These are phyloP conservation scores for Hirtodrosophila cameraria DNA, from an alignment of 2,888 invertebrate species.

Conservation along the genomic window DNA sequence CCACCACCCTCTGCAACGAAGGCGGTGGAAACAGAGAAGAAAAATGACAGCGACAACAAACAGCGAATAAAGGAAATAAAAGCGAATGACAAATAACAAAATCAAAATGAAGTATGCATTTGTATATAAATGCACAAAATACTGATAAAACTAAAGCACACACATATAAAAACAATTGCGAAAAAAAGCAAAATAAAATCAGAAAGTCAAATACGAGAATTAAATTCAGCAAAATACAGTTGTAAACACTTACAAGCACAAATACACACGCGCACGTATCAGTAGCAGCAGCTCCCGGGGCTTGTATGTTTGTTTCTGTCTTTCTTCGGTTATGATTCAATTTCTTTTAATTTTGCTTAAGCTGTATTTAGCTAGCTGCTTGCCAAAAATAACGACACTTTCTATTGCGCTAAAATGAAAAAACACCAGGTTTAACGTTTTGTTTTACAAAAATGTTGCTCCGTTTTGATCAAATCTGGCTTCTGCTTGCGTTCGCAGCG, in stretches of 20 bases:
- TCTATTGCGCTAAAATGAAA: conserved; percentile 11
- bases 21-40: conserved; percentile 46
- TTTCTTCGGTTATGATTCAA: neutral
- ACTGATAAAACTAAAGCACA: neutral
- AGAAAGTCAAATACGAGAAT: conserved; percentile 3
- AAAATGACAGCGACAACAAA: conserved; percentile 64
- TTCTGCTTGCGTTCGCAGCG: conserved; percentile 46
- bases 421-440: conserved; percentile 12
- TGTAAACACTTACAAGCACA: conserved; percentile 50
- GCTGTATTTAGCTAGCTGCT: no score
- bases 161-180: neutral
- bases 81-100: conserved; percentile 70
- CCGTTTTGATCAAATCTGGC: conserved; percentile 54
- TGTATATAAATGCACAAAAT: conserved; percentile 25
- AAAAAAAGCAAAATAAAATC: conserved; percentile 5
- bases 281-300: conserved; percentile 3
- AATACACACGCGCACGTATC: conserved; percentile 40
- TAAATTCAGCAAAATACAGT: conserved; percentile 34
- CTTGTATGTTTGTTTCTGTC: neutral
- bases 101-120: conserved; percentile 66
- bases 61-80: conserved; percentile 74
- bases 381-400: conserved; percentile 29
- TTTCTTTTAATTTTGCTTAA: neutral
- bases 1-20: conserved; percentile 67
- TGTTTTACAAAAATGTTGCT: conserved; percentile 29